Conservation (phyloP, 2,797 vertebrate species). For the Notamacropus eugenii region DNA sequence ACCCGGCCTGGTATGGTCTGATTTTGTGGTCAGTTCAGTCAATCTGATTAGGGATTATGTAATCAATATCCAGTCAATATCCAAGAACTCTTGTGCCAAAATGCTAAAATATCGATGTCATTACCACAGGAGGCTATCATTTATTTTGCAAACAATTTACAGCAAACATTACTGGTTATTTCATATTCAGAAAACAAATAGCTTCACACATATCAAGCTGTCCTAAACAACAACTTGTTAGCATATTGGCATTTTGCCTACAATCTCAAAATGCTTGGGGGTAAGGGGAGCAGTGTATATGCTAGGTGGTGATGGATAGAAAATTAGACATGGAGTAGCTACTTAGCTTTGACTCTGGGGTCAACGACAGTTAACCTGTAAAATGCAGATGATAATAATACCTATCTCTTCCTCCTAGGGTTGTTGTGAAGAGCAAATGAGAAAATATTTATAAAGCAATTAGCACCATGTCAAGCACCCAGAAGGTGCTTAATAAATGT, state of each 20-base stretch:
- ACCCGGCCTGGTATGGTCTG: not conserved
- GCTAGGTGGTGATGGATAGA: not conserved
- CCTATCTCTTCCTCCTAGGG: not conserved
- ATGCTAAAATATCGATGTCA: not conserved
- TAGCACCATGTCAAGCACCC: not conserved
- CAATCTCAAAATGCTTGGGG: not conserved
- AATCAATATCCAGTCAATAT: not conserved
- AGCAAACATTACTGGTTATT: not conserved
- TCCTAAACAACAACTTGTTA: not conserved
- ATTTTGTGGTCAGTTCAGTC: not conserved
- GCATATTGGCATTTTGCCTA: not conserved
- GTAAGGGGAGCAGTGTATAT: not conserved
- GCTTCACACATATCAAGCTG: not conserved
- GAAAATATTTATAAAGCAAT: not conserved
- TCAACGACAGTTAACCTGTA: not conserved
- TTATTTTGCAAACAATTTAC: not conserved
- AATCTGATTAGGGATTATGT: not conserved
- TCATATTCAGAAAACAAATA: not conserved
- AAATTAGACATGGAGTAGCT: not conserved
- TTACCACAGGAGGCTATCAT: not conserved
- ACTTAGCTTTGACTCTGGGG: not conserved
- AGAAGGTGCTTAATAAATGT: not conserved
- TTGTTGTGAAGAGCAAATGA: not conserved
- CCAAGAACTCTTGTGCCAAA: not conserved
- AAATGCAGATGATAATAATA: not conserved